A percentile compares a stretch with the other conserved stretches of the same genome.
Evolutionary conservation across 1,140 invertebrate genomes (phyloP).

Genomic region (Samia ricini): DNA sequence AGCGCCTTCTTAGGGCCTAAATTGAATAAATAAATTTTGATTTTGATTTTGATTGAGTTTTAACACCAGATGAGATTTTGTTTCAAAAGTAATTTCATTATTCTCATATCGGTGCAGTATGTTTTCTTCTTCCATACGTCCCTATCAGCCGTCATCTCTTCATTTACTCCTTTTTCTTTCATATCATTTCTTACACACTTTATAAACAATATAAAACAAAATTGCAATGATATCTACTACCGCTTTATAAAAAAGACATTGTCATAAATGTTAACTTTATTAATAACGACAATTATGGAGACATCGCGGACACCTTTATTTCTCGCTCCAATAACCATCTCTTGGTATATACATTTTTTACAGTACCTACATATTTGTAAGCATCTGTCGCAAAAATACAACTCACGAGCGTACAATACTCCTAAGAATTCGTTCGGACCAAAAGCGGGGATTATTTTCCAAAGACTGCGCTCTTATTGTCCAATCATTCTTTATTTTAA

Average conservation of each 20-base stretch:
- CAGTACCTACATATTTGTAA: slow-evolving; percentile 14
- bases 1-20: too few species aligned
- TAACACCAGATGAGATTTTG: too few species aligned
- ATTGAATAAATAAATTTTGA: too few species aligned
- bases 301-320: slow-evolving; percentile 20
- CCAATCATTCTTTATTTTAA: slow-evolving; percentile 58
- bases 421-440: neutral
- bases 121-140: too few species aligned
- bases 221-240: neutral
- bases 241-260: neutral
- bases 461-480: slow-evolving; percentile 66
- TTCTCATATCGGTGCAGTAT: too few species aligned
- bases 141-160: too few species aligned
- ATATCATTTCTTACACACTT: too few species aligned
- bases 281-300: slow-evolving; percentile 3
- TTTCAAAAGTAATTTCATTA: too few species aligned
- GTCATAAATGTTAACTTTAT: neutral
- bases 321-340: slow-evolving; percentile 57
- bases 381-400: slow-evolving; percentile 27
- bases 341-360: slow-evolving; percentile 9
- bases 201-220: too few species aligned
- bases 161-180: too few species aligned
- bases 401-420: neutral
- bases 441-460: slow-evolving; percentile 66
- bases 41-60: too few species aligned